phyloP scores from a whole-genome alignment of 2,797 vertebrate genomes.

The Microtus obscurus region DNA sequence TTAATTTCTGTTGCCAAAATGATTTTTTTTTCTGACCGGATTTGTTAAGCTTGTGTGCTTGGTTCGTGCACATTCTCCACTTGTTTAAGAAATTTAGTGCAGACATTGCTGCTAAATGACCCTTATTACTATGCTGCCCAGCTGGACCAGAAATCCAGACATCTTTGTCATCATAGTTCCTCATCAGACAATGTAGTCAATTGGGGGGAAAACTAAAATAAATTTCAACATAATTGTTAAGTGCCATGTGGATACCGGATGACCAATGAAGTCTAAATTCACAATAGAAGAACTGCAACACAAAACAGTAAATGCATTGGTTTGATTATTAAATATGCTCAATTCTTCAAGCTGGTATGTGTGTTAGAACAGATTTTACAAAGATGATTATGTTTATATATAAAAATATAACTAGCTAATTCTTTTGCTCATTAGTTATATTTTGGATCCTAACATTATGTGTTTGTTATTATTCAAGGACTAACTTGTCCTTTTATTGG shows the following conservation, averaged over 20 bases:
- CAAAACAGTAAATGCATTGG: constrained; percentile 33
- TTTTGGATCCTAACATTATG: background rate
- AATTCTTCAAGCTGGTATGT: background rate
- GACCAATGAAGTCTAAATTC: background rate
- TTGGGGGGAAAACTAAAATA: constrained; percentile 22
- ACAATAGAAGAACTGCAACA: constrained; percentile 2
- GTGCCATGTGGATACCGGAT: background rate
- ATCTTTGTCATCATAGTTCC: constrained; percentile 44
- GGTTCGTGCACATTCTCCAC: constrained; percentile 30
- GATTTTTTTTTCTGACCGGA: constrained; percentile 40
- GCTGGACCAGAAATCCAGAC: constrained; percentile 50
- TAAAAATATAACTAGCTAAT: constrained; percentile 43
- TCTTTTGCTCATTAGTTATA: constrained; percentile 30
- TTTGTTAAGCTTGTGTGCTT: constrained; percentile 42
- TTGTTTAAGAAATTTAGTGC: constrained; percentile 55
- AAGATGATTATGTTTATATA: constrained; percentile 16
- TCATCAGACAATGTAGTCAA: constrained; percentile 42
- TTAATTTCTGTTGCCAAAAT: constrained; percentile 54
- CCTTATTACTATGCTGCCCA: constrained; percentile 10
- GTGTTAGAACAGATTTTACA: constrained; percentile 34
- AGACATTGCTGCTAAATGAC: constrained; percentile 41
- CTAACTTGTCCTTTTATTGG: constrained; percentile 49
- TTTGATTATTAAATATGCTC: constrained; percentile 32
- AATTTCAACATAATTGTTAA: constrained; percentile 50
- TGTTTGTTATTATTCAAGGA: constrained; percentile 47